Conservation (phyloP, 2,113 vertebrate genomes). For the Atlantisia rogersi region DNA sequence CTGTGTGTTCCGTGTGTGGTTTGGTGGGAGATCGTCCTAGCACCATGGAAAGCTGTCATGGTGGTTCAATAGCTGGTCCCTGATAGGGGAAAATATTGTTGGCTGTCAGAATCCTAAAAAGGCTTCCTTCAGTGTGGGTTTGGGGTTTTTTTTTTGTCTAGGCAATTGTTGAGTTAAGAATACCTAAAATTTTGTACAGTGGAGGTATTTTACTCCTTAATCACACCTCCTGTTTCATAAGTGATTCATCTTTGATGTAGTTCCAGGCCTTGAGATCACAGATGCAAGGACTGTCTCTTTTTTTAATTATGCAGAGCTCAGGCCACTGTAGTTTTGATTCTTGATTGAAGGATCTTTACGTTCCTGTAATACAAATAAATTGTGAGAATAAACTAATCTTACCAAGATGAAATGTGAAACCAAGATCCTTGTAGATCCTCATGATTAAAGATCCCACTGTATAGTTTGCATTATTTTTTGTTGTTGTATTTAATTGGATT, state of each 20-base stretch:
- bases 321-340: neutral
- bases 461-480: neutral
- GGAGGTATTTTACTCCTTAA: neutral
- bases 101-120: neutral
- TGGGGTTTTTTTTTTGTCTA: neutral
- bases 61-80: neutral
- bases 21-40: neutral
- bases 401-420: neutral
- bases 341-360: neutral
- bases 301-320: neutral
- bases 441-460: neutral
- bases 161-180: constrained; percentile 14
- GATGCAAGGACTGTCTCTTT: neutral
- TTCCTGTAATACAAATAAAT: neutral
- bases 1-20: neutral
- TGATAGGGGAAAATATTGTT: neutral
- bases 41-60: neutral
- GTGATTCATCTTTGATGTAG: neutral
- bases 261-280: neutral
- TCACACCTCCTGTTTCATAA: neutral
- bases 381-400: neutral
- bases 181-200: neutral
- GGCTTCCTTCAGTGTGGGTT: neutral
- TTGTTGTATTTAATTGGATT: neutral
- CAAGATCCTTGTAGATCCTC: neutral